These are phyloP conservation scores for Mesocentrotus franciscanus DNA, from an alignment of 53 echinoderm and acorn worm species.

Conservation along the genomic window DNA sequence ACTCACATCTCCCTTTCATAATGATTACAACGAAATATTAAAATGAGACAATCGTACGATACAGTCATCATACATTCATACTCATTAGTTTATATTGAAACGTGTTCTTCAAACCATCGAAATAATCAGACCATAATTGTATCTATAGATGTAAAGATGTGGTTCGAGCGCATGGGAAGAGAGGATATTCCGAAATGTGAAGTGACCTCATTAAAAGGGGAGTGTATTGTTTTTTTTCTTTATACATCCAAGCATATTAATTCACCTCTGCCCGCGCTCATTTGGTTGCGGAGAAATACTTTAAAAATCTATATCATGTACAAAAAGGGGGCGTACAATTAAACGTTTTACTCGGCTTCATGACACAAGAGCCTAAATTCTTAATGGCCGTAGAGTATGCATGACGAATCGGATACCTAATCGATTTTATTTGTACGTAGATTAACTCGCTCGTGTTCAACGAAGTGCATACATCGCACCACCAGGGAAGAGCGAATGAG, in stretches of 20 bases:
- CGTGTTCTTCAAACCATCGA: not conserved
- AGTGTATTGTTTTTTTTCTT: not conserved
- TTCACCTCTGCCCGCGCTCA: not conserved
- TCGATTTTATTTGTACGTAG: constrained; percentile 5
- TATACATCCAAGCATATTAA: not conserved
- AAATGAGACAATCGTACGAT: not conserved
- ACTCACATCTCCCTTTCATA: no score
- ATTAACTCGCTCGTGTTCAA: not conserved
- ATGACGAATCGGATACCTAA: not conserved
- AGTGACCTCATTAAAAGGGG: not conserved
- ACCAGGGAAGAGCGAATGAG: not conserved
- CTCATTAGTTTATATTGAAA: not conserved
- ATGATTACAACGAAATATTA: not conserved
- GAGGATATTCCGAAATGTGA: not conserved
- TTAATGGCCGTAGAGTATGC: not conserved
- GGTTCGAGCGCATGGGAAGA: not conserved
- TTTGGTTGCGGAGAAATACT: not conserved
- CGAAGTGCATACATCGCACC: not conserved
- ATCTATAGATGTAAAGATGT: not conserved
- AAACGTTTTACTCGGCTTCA: not conserved
- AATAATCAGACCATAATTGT: not conserved
- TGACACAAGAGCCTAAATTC: constrained; percentile 1
- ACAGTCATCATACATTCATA: not conserved
- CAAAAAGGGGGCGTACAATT: not conserved
- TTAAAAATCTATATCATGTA: not conserved